Evolutionary conservation across 1,140 invertebrate genomes (phyloP).

Genomic region (Polypedilum pembai): DNA sequence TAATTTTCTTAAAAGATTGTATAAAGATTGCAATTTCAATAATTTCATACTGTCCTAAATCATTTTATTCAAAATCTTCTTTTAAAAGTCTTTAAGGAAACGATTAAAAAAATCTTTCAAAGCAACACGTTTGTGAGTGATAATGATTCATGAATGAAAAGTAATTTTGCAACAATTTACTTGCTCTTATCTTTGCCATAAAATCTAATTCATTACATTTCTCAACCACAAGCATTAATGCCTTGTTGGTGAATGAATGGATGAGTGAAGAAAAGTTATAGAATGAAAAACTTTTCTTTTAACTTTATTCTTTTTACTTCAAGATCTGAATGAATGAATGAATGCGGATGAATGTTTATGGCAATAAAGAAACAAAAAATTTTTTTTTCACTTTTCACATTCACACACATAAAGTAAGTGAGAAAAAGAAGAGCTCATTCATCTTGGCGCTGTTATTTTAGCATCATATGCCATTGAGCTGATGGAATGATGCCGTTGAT

Average conservation of each 20-base stretch:
- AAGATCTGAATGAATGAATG: no score
- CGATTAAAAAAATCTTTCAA: neutral
- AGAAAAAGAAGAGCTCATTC: neutral
- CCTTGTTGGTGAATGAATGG: neutral
- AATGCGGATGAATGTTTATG: neutral
- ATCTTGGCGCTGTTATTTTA: neutral
- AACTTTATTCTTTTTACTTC: neutral
- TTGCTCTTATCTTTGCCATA: conserved; percentile 11
- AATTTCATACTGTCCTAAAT: no score
- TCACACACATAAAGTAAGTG: neutral
- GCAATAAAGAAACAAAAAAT: neutral
- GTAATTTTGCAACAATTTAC: conserved; percentile 6
- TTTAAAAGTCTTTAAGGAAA: no score
- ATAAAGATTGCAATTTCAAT: no score
- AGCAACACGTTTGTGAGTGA: neutral
- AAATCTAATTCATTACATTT: conserved; percentile 1
- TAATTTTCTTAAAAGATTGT: no score
- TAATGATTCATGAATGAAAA: neutral
- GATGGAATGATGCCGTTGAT: conserved; percentile 7
- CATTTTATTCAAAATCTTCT: no score
- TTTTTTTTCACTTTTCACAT: neutral
- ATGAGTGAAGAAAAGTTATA: neutral
- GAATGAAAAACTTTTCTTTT: conserved; percentile 13
- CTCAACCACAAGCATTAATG: neutral
- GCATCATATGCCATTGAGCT: neutral